Conservation (phyloP, 2,113 vertebrate genomes). For the Dicrurus megarhynchus region DNA sequence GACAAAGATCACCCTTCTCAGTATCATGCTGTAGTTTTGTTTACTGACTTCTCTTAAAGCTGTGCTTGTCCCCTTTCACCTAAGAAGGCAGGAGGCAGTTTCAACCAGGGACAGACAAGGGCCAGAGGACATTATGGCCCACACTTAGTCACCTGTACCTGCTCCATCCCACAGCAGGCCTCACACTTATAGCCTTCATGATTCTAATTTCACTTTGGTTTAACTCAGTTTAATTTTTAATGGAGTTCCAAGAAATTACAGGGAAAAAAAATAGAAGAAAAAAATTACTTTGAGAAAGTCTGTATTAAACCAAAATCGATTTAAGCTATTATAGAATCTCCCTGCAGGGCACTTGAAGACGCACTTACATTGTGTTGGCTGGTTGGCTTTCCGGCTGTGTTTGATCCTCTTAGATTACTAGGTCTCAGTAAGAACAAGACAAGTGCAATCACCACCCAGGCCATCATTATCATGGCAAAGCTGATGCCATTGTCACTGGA, state of each 20-base stretch:
- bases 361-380: slow-evolving; percentile 85
- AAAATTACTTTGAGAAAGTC: not conserved
- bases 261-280: fast-evolving
- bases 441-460: slow-evolving; percentile 88
- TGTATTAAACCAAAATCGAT: not conserved
- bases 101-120: not conserved
- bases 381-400: slow-evolving; percentile 77
- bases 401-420: slow-evolving; percentile 82
- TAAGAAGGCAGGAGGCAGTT: not conserved
- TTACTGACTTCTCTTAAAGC: not conserved
- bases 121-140: not conserved
- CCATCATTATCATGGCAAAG: slow-evolving; percentile 89
- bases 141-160: not conserved
- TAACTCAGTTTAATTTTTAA: not conserved
- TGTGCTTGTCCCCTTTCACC: not conserved
- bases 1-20: not conserved
- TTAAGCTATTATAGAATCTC: not conserved
- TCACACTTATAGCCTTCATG: not conserved
- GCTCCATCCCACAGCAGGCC: not conserved
- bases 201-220: not conserved
- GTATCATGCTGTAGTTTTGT: not conserved
- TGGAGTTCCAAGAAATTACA: not conserved
- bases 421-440: slow-evolving; percentile 91
- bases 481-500: slow-evolving; percentile 79
- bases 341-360: not conserved